A percentile compares a stretch with the other conserved stretches of the same genome.
Evolutionary conservation across 2,888 invertebrate species (phyloP).

Genomic region (Diplazon laetatorius): DNA sequence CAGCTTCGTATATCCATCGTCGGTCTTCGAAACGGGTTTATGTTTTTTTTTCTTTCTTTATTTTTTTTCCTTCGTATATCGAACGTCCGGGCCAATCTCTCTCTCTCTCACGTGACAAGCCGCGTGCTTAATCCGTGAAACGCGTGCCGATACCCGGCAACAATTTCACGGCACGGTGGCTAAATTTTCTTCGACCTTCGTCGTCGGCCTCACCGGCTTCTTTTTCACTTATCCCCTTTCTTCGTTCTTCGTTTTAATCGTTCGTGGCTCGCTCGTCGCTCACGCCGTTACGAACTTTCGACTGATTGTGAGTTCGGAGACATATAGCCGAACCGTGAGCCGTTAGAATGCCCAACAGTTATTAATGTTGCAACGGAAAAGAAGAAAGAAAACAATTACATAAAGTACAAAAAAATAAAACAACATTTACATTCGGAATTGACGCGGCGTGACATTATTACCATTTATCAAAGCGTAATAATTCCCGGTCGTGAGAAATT

Average conservation of each 20-base stretch:
- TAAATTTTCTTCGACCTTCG: constrained; percentile 21
- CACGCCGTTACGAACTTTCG: constrained; percentile 58
- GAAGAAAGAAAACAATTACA: too few species aligned
- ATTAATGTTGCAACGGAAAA: background rate
- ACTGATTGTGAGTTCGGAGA: constrained; percentile 40
- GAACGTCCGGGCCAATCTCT: constrained; percentile 17
- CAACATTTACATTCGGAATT: too few species aligned
- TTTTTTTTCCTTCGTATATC: too few species aligned
- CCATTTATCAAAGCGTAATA: too few species aligned
- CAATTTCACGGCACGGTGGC: constrained; percentile 58
- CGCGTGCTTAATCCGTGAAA: constrained; percentile 11
- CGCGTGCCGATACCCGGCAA: constrained; percentile 50
- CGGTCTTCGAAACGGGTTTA: constrained; percentile 61
- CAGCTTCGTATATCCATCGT: constrained; percentile 1
- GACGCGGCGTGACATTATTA: too few species aligned
- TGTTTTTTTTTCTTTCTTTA: too few species aligned
- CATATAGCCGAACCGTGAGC: constrained; percentile 29
- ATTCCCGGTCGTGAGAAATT: too few species aligned
- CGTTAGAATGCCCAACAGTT: background rate
- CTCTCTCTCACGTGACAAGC: constrained; percentile 24
- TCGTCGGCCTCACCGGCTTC: constrained; percentile 9
- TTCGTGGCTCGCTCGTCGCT: constrained; percentile 11
- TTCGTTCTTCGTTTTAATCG: constrained; percentile 30
- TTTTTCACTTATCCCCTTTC: constrained; percentile 33
- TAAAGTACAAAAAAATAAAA: too few species aligned